Percentiles rank a stretch among this genome's conserved stretches.
Evolutionary conservation across 92 coral and sea anemone species (phyloP).

Genomic region (Nematostella vectensis): DNA sequence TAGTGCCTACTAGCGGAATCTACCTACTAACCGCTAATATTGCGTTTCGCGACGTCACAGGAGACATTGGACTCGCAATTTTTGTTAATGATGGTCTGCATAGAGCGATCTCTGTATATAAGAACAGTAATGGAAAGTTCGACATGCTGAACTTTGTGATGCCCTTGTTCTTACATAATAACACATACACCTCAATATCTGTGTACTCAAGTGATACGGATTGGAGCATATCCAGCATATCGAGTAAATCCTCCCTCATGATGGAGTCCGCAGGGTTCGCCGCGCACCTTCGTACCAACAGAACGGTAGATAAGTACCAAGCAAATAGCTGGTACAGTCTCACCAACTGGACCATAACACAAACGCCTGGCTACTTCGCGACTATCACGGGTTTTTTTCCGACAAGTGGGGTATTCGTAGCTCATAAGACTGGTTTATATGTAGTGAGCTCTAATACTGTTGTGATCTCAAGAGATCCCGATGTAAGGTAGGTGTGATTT

Average conservation of each 20-base stretch:
- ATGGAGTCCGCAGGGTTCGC: slow-evolving; percentile 28
- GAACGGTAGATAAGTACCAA: slow-evolving; percentile 7
- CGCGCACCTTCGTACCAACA: slow-evolving; percentile 21
- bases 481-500: slow-evolving; percentile 24
- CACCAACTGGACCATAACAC: slow-evolving; percentile 30
- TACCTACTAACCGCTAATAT: slow-evolving; percentile 25
- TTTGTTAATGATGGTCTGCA: slow-evolving; percentile 29
- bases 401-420: slow-evolving; percentile 22
- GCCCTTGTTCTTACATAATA: slow-evolving; percentile 13
- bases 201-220: slow-evolving; percentile 28
- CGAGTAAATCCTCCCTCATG: slow-evolving; percentile 36
- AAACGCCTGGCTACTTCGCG: slow-evolving; percentile 29
- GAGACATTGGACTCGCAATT: slow-evolving; percentile 17
- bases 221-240: slow-evolving; percentile 37
- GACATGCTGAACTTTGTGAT: slow-evolving; percentile 27
- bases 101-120: slow-evolving; percentile 23
- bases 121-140: slow-evolving; percentile 7
- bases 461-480: slow-evolving; percentile 3
- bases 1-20: slow-evolving; percentile 21
- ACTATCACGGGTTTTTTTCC: slow-evolving; percentile 21
- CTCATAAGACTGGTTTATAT: slow-evolving; percentile 25
- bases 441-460: slow-evolving; percentile 22
- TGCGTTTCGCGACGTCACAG: slow-evolving; percentile 13
- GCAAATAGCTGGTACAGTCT: slow-evolving; percentile 18
- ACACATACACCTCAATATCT: slow-evolving; percentile 24